A percentile compares a stretch with the other conserved stretches of the same genome.
These are phyloP conservation scores for Liposcelis brunnea DNA, from an alignment of 2,888 invertebrate species.

Conservation along the genomic window DNA sequence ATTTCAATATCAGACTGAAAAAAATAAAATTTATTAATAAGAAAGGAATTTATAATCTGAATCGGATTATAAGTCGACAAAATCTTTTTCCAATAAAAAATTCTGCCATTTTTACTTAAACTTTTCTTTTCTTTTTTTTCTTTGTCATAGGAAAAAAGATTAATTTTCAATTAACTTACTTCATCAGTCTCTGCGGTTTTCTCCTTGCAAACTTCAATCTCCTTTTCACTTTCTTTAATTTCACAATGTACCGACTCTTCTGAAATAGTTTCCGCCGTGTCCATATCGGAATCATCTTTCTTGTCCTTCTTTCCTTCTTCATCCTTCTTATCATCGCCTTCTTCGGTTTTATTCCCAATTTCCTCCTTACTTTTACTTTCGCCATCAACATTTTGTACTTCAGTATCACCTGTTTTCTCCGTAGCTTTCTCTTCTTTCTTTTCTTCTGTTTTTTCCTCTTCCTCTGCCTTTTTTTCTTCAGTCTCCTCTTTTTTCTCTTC, in stretches of 20 bases:
- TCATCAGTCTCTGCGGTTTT: constrained; percentile 22
- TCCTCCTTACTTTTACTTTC: constrained; percentile 15
- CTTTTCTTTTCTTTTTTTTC: too few species aligned
- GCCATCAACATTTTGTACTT: constrained; percentile 29
- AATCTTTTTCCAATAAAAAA: too few species aligned
- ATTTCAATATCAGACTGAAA: too few species aligned
- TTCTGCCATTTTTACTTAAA: too few species aligned
- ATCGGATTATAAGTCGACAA: constrained; percentile 1
- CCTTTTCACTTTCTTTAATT: constrained; percentile 16
- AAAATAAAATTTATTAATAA: too few species aligned
- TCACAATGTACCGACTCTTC: background rate
- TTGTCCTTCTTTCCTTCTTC: constrained; percentile 11
- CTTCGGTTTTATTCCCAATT: constrained; percentile 16
- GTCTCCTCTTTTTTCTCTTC: constrained; percentile 17
- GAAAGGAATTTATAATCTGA: too few species aligned
- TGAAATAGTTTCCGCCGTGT: constrained; percentile 12
- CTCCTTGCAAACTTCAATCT: constrained; percentile 17
- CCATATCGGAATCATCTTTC: constrained; percentile 14
- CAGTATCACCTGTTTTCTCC: constrained; percentile 6
- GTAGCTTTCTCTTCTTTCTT: constrained; percentile 15
- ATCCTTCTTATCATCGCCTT: constrained; percentile 14
- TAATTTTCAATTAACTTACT: too few species aligned
- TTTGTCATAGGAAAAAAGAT: too few species aligned
- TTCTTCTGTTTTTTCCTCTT: constrained; percentile 11
- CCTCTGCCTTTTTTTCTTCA: constrained; percentile 19